Evolutionary conservation across 2,797 vertebrate genomes (phyloP).

Genomic region (Erithacus rubecula): DNA sequence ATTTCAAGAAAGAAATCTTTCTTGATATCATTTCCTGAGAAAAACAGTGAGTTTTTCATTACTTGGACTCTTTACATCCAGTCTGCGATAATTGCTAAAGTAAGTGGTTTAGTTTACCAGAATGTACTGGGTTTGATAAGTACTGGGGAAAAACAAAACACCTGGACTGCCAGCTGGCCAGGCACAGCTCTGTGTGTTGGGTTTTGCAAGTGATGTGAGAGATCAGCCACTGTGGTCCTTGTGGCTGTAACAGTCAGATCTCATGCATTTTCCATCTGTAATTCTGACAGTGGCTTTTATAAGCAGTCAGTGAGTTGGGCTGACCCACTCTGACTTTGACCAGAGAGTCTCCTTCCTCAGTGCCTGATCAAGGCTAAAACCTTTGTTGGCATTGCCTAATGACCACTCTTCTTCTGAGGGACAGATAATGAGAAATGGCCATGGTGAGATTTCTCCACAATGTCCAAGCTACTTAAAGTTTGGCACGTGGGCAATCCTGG

Average conservation of each 20-base stretch:
- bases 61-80: not conserved
- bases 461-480: not conserved
- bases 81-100: not conserved
- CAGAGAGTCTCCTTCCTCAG: not conserved
- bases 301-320: not conserved
- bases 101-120: constrained; percentile 18
- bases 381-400: not conserved
- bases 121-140: constrained; percentile 10
- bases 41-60: constrained; percentile 1
- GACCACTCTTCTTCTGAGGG: not conserved
- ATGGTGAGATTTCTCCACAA: not conserved
- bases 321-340: not conserved
- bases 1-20: not conserved
- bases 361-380: constrained; percentile 11
- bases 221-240: not conserved
- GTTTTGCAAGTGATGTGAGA: constrained; percentile 4
- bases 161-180: not conserved
- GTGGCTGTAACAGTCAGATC: constrained; percentile 33
- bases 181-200: not conserved
- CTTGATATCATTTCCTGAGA: not conserved
- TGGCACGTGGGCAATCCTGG: not conserved
- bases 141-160: not conserved
- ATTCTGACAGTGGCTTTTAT: constrained; percentile 19
- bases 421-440: not conserved
- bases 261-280: not conserved